A percentile compares a stretch with the other conserved stretches of the same genome.
Evolutionary conservation across 2,888 invertebrate species (phyloP).

Genomic region (Desoria tigrina): DNA sequence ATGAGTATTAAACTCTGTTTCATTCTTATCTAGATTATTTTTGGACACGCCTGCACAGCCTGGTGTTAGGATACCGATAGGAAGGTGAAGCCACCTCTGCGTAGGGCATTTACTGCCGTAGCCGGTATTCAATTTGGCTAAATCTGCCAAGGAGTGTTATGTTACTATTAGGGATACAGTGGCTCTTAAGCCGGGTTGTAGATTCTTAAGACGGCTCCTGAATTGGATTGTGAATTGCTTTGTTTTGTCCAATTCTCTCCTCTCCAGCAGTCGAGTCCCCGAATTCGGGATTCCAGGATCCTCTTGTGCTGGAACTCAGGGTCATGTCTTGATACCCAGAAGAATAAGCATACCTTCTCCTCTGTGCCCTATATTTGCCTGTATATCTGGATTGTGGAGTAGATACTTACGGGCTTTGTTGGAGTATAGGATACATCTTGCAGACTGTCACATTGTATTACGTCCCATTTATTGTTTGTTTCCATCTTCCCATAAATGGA

Average conservation of each 20-base stretch:
- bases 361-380: not conserved
- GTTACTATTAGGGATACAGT: not conserved
- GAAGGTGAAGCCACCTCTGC: too few relatives aligned
- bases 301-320: not conserved
- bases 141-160: not conserved
- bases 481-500: conserved; percentile 13
- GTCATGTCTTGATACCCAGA: too few relatives aligned
- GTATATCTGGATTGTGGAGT: not conserved
- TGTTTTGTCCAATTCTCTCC: conserved; percentile 4
- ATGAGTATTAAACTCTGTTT: too few relatives aligned
- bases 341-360: too few relatives aligned
- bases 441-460: not conserved
- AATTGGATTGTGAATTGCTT: conserved; percentile 14
- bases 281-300: too few relatives aligned
- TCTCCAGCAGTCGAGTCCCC: too few relatives aligned
- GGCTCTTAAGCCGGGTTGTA: not conserved
- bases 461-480: conserved; percentile 11
- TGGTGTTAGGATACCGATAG: too few relatives aligned
- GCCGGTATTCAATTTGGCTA: conserved; percentile 8
- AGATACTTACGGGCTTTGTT: not conserved
- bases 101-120: too few relatives aligned
- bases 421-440: not conserved
- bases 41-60: too few relatives aligned
- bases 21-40: too few relatives aligned
- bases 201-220: not conserved